Conservation (phyloP, 2,113 vertebrate species). For the Leucopsar rothschildi region DNA sequence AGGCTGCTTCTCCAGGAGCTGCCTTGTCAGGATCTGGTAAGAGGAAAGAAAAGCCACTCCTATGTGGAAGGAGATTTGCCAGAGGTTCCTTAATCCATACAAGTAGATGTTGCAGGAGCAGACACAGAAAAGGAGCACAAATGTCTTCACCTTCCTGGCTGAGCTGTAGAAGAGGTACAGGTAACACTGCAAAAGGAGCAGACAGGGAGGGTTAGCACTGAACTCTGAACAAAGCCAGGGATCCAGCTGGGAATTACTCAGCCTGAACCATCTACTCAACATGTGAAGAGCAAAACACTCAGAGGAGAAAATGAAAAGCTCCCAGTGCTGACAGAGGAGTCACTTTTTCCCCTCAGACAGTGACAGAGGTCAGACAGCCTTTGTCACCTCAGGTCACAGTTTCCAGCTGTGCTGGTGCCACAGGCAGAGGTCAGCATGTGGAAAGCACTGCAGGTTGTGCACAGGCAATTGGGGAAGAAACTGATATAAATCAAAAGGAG, state of each 20-base stretch:
- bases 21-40: conserved; percentile 81
- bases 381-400: not conserved
- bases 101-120: conserved; percentile 86
- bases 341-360: not conserved
- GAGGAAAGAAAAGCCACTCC: conserved; percentile 85
- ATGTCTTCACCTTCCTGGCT: conserved; percentile 78
- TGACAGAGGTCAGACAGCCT: not conserved
- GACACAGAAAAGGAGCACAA: conserved; percentile 73
- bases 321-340: not conserved
- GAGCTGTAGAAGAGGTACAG: conserved; percentile 91
- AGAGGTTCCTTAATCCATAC: conserved; percentile 83
- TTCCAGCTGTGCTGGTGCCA: not conserved
- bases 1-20: conserved; percentile 77
- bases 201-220: not conserved
- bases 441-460: not conserved
- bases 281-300: not conserved
- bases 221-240: fast-evolving
- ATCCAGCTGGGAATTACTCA: not conserved
- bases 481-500: not conserved
- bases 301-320: not conserved
- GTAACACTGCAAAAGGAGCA: conserved; percentile 80
- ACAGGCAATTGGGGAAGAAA: not conserved
- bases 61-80: conserved; percentile 91
- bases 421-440: not conserved
- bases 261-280: not conserved